Evolutionary conservation across 2,797 vertebrate genomes (phyloP), one percentile per base, ranked within the genome.

Genomic region (Typhlichthys subterraneus): DNA sequence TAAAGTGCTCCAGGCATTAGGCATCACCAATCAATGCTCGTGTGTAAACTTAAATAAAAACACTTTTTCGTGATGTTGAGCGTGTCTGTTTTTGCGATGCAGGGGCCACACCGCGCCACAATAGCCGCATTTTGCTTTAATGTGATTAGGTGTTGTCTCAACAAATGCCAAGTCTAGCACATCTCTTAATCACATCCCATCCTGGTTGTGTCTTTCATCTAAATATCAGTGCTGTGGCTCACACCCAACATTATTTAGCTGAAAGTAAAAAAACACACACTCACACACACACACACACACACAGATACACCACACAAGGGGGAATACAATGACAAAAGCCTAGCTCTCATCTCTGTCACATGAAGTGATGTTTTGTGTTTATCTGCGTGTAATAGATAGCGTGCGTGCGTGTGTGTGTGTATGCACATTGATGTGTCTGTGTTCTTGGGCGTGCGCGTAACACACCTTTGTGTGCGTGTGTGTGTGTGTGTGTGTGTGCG

Each of bases 121-220:
- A 91, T 91, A 86, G 84, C 84, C 81, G 4, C 82, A 87, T 87
- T 93, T 90, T 88, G 88, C 91, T 92, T 92, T 92, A 91, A 94
- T 93, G 91, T 91, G 87, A 93, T 94, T 93, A 92, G 80, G 81
- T 90, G 91, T 91, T 85, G 85, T 93, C 91, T 92, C 85, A 80
- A 85, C 84, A 80, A 90, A 91, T 82, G 91, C 88, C 88, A 91
- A 92, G 86, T 91, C 85, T 88, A 92, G 90, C 88, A 83, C 86
- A 88, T 89, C 82, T 90, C 91, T 93, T 92, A 92, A 93, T 93
- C 91, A 91, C 87, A 88, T 90, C 92, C 89, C 86, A 88, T 87
- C 84, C 90, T 90, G 87, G 72, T 88, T 84, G 85, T 79, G 83
- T 91, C 89, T 89, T 92, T 92, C 87, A 91, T 92, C 88, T 90